Evolutionary conservation across 37 sponge, comb jelly and placozoan genomes (phyloP), one percentile per base, ranked within the genome.

Genomic region (Geodia barretti): DNA sequence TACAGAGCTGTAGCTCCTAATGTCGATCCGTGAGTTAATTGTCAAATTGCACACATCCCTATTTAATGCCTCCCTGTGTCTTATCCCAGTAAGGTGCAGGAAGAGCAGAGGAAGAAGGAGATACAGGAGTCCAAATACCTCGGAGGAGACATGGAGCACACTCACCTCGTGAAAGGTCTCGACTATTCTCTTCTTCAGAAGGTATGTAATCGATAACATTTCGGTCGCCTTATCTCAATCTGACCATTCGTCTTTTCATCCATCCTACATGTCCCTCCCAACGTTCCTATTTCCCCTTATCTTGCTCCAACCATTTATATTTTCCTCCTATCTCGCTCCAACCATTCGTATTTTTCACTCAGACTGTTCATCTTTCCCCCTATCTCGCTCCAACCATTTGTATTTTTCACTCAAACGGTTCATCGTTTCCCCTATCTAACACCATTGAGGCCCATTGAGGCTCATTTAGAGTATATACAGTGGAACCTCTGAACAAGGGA

Each of bases 111-210:
- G 38, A 94, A 86, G 43, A 88, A 92, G 66, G 93, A 76, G 3
- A 98, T 98, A 59, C 85, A 92, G 54, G 99, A 98, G 73, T 92
- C 93, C 67, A 98, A 98, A 66, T 98, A 88, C 43, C 79, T 98
- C 19, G 99, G 99, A 32, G 99, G 99, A 41, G 99, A 98, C 80
- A 92, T 98, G 95, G 89, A 96, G 62, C 99, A 98, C 58, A 98
- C 99, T 26, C 99, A 98, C 76, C 76, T 98, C 74, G 99, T 98
- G 87, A 98, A 98, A 73, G 99, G 99, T 1, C 81, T 98, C 74
- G 99, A 98, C 47, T 98, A 89, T 84, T 95, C 93, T 0, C 87
- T 98, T 19, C 86, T 96, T 68, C 94, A 98, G 64, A 99, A 99
- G 89, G 97, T 99, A 32, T 23, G 63, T n/a, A 70, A 36, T 60